Base-by-base conservation (phyloP, 2,797 vertebrate genomes). In the Rhinophrynus dorsalis region DNA sequence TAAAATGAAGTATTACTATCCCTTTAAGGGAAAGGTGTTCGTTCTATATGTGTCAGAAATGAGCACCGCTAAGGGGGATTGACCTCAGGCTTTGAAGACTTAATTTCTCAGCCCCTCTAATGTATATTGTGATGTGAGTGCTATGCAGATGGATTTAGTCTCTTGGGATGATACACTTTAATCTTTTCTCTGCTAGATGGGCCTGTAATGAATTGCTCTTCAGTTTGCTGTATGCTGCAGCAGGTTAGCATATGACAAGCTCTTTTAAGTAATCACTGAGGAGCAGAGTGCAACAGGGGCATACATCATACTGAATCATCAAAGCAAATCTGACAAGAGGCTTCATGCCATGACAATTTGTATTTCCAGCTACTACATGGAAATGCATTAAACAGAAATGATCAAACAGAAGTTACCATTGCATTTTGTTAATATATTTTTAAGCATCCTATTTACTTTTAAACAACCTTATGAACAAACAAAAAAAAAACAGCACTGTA, bases 101-200 rank as follows among this genome's bases (percentile, higher is more conserved):
- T 56, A 12, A 56, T 55, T 67, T 40, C 20, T 32, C 33, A 38
- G 21, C 37, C 18, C 5, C 2, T 40, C 12, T 42, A 24, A 38
- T 33, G 21, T 21, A 33, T 15, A 5, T 33, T 35, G 13, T 26
- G 45, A 35, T 63, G 30, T 50, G 40, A 37, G 9, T 23, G 6
- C 4, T 45, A 6, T 27, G 32, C 17, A 5, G 26, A 18, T 20
- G 29, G 51, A 56, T 56, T 67, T 56, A 56, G 44, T 52, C 63
- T 33, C 27, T 26, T 11, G 38, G 38, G 50, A 12, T 45, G 37
- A 66, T 44, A 33, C 12, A 18, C 21, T 40, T 24, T 67, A 67
- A 67, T 67, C 63, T 67, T 27, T 21, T 29, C 63, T 17, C 3
- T 44, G 62, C 27, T 40, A 20, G 50, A 33, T 56, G 63, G 37